Evolutionary conservation across 1,140 invertebrate species (phyloP).

Genomic region (Pseudomyrmex dendroicus): DNA sequence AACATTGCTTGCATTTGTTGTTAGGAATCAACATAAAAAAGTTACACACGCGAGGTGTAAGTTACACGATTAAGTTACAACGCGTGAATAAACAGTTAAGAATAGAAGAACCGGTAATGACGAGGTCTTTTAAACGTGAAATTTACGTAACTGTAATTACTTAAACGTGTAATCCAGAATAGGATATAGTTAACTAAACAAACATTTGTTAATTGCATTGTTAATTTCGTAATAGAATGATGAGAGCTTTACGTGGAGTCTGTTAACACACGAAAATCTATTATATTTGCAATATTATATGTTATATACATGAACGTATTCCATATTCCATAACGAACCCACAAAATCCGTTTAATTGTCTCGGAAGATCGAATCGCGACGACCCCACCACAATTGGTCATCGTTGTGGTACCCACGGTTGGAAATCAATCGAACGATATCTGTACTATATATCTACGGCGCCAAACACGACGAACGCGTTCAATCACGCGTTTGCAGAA

Average conservation of each 20-base stretch:
- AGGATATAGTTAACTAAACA: background rate
- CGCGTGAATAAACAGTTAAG: too few species aligned
- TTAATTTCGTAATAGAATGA: background rate
- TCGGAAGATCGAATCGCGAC: slow-evolving; percentile 51
- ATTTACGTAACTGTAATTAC: too few species aligned
- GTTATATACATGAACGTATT: slow-evolving; percentile 24
- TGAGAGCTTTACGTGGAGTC: background rate
- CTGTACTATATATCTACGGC: background rate
- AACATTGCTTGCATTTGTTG: too few species aligned
- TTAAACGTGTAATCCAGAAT: background rate
- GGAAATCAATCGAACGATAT: slow-evolving; percentile 46
- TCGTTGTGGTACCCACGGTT: slow-evolving; percentile 12
- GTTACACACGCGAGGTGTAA: too few species aligned
- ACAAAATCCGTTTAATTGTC: slow-evolving; percentile 57
- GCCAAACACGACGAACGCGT: slow-evolving; percentile 24
- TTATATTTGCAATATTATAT: slow-evolving; percentile 51
- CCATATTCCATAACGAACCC: slow-evolving; percentile 34
- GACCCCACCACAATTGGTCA: slow-evolving; percentile 45
- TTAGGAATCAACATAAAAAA: too few species aligned
- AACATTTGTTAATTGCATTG: background rate
- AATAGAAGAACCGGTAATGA: too few species aligned
- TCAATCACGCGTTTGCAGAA: slow-evolving; percentile 19
- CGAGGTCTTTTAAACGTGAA: too few species aligned
- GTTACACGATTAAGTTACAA: too few species aligned
- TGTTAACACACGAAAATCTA: slow-evolving; percentile 17